Conservation (phyloP, 2,888 invertebrate species). For the Acronicta aceris region DNA sequence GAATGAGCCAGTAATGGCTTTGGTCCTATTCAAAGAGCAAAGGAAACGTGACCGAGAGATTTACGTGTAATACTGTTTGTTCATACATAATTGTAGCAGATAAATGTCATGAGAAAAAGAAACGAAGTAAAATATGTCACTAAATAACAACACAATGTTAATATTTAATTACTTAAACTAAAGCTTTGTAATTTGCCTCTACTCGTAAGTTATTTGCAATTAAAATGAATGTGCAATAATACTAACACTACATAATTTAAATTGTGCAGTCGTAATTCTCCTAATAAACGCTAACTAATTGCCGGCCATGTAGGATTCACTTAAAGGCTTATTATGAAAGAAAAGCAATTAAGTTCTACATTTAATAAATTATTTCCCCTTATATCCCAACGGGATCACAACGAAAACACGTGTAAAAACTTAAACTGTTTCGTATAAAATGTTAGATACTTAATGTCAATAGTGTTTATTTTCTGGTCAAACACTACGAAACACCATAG, state of each 20-base stretch:
- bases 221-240: too few species aligned
- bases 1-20: slow-evolving; percentile 58
- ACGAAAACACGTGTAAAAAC: slow-evolving; percentile 52
- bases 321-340: too few species aligned
- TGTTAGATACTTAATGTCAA: slow-evolving; percentile 48
- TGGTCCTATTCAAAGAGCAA: slow-evolving; percentile 62
- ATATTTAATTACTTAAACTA: too few species aligned
- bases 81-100: slow-evolving; percentile 35
- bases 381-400: slow-evolving; percentile 39
- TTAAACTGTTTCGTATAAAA: slow-evolving; percentile 53
- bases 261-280: not conserved
- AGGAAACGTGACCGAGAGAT: slow-evolving; percentile 66
- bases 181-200: too few species aligned
- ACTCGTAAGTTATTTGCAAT: too few species aligned
- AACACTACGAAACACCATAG: slow-evolving; percentile 52
- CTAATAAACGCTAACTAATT: not conserved
- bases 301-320: not conserved
- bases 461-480: slow-evolving; percentile 51
- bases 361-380: slow-evolving; percentile 10
- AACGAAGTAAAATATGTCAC: slow-evolving; percentile 3
- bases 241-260: too few species aligned
- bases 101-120: slow-evolving; percentile 19
- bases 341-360: slow-evolving; percentile 14
- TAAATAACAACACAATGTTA: not conserved
- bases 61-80: slow-evolving; percentile 47